phyloP scores from a whole-genome alignment of 64 coral and sea anemone species.

The Montipora cactus region DNA sequence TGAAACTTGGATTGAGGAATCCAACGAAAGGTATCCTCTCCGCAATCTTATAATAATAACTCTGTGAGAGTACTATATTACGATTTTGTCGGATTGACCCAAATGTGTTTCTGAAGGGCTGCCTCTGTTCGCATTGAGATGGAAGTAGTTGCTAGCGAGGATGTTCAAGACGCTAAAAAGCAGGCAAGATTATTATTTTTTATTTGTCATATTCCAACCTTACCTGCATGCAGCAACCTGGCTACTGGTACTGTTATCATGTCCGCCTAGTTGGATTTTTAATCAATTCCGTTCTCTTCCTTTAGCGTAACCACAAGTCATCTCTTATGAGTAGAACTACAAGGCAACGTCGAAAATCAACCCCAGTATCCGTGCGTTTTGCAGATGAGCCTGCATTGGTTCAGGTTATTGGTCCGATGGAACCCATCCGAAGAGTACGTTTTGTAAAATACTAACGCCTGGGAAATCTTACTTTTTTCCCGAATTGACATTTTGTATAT shows the following conservation, averaged over 20 bases:
- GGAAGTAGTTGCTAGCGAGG: conserved; percentile 93
- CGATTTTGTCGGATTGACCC: neutral
- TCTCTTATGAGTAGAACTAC: conserved; percentile 96
- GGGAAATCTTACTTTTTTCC: neutral
- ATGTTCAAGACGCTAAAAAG: conserved; percentile 93
- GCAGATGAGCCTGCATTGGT: conserved; percentile 89
- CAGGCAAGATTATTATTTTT: conserved; percentile 41
- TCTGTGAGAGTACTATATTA: neutral
- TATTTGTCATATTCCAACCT: neutral
- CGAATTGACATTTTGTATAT: neutral
- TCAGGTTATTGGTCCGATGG: conserved; percentile 92
- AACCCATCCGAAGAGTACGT: conserved; percentile 84
- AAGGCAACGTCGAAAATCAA: conserved; percentile 82
- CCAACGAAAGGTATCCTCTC: too few relatives aligned
- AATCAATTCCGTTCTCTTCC: neutral
- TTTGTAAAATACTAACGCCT: neutral
- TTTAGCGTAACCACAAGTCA: conserved; percentile 83
- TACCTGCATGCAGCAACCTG: too few relatives aligned
- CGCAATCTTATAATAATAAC: too few relatives aligned
- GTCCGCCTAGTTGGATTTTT: neutral
- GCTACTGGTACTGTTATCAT: neutral
- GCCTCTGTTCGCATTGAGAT: conserved; percentile 51
- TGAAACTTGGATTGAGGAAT: too few relatives aligned
- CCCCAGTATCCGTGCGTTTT: conserved; percentile 92
- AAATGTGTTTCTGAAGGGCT: conserved; percentile 27